Conservation (phyloP, 2,797 vertebrate genomes). For the Leptoclinus maculatus region DNA sequence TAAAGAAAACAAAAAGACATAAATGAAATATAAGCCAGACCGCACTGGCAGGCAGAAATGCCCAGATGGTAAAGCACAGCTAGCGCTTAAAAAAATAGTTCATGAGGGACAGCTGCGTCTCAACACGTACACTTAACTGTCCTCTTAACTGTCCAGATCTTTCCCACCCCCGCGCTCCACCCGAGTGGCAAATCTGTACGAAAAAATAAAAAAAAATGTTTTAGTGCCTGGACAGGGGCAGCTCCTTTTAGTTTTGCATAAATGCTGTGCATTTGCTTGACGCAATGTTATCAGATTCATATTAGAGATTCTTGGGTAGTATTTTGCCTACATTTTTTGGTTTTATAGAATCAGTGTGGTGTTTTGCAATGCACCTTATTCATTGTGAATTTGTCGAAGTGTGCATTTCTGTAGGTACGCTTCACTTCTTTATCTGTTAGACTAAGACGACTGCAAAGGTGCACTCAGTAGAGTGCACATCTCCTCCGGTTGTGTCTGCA, state of each 20-base stretch:
- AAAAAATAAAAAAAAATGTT: constrained; percentile 15
- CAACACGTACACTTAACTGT: constrained; percentile 50
- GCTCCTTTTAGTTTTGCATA: constrained; percentile 43
- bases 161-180: constrained; percentile 30
- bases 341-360: not conserved
- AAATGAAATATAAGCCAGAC: constrained; percentile 50
- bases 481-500: not conserved
- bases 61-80: constrained; percentile 65
- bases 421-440: not conserved
- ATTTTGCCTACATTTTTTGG: not conserved
- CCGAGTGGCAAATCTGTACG: constrained; percentile 24
- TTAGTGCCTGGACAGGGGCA: constrained; percentile 26
- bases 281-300: constrained; percentile 20
- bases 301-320: not conserved
- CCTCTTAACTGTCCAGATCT: constrained; percentile 45
- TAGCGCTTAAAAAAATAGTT: constrained; percentile 34
- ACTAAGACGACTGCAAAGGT: not conserved
- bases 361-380: not conserved
- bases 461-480: not conserved
- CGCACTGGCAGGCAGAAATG: constrained; percentile 50
- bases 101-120: constrained; percentile 44
- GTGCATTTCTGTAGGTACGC: not conserved
- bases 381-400: not conserved
- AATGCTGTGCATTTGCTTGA: constrained; percentile 12
- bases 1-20: not conserved